Evolutionary conservation across 2,797 vertebrate species (phyloP).

Genomic region (Gymnopithys bicolor): DNA sequence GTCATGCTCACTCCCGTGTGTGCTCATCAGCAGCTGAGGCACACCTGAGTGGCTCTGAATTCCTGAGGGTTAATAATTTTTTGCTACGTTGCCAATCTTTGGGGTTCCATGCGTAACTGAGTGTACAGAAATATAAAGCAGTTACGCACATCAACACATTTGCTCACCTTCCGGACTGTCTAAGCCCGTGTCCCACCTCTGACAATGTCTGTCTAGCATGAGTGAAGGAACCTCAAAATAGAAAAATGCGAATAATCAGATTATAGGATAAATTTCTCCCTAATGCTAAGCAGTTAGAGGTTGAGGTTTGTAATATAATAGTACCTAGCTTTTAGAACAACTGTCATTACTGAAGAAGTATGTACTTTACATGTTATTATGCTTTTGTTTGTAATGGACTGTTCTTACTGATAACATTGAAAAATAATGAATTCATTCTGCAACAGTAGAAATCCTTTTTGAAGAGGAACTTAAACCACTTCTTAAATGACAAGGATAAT

Average conservation of each 20-base stretch:
- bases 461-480: not conserved
- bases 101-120: not conserved
- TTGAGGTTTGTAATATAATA: not conserved
- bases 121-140: not conserved
- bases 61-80: not conserved
- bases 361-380: not conserved
- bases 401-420: not conserved
- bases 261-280: not conserved
- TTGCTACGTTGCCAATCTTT: not conserved
- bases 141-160: not conserved
- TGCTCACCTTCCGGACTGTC: not conserved
- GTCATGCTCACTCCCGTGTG: fast-evolving
- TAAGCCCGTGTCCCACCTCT: not conserved
- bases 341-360: not conserved
- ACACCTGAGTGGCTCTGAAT: not conserved
- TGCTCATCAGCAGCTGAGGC: not conserved
- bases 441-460: not conserved
- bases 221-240: not conserved
- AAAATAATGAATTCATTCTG: not conserved
- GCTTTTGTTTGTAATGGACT: conserved; percentile 5
- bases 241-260: conserved; percentile 20
- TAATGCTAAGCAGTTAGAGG: not conserved
- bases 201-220: not conserved
- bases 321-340: not conserved
- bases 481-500: not conserved